These are phyloP conservation scores for Musca vetustissima DNA, from an alignment of 1,140 invertebrate species.

Conservation along the genomic window DNA sequence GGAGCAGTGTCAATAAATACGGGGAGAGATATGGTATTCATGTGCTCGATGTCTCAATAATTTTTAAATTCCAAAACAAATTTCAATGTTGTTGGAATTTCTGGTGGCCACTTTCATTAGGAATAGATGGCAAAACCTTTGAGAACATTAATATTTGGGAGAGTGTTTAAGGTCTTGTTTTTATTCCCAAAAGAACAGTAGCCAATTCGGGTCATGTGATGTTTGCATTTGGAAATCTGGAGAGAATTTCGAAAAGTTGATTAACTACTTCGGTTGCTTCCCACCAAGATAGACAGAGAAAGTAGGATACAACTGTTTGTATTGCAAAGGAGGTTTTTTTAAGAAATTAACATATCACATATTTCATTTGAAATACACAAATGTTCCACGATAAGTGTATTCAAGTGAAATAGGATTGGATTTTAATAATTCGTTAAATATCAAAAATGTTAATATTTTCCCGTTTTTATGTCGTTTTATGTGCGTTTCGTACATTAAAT, in stretches of 20 bases:
- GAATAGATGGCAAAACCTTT: too few relatives aligned
- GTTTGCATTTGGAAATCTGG: neutral
- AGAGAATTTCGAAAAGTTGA: slow-evolving; percentile 1
- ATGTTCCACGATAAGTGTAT: slow-evolving; percentile 16
- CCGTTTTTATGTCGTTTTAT: slow-evolving; percentile 16
- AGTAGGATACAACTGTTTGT: too few relatives aligned
- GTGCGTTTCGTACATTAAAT: slow-evolving; percentile 13
- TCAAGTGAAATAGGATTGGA: neutral
- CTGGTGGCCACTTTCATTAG: too few relatives aligned
- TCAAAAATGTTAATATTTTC: neutral
- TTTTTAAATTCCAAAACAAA: too few relatives aligned
- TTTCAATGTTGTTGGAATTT: too few relatives aligned
- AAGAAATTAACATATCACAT: neutral
- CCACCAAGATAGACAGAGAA: too few relatives aligned
- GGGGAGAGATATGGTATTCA: neutral
- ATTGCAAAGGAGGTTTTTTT: too few relatives aligned
- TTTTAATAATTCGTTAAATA: neutral
- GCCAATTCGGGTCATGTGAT: too few relatives aligned
- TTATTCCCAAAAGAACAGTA: neutral
- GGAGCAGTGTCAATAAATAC: neutral
- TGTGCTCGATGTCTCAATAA: neutral
- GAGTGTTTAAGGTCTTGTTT: neutral
- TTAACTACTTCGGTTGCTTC: too few relatives aligned
- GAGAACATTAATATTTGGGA: too few relatives aligned
- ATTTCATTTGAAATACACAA: neutral